These are phyloP conservation scores for Hoplias malabaricus DNA, from an alignment of 2,113 vertebrate species.

Conservation along the genomic window DNA sequence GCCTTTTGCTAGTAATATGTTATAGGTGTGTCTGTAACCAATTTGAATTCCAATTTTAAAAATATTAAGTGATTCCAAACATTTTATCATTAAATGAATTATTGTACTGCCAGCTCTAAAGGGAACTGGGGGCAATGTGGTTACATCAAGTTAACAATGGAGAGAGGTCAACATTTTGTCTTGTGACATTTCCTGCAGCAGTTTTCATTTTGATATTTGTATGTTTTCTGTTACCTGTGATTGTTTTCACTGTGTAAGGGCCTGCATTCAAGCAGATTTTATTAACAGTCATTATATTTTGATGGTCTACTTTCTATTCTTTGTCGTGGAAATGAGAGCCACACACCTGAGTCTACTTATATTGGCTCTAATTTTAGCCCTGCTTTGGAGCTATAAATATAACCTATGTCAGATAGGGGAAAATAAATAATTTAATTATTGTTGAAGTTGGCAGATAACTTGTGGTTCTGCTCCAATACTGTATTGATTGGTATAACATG, in stretches of 20 bases:
- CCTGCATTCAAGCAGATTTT: not conserved
- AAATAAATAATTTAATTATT: not conserved
- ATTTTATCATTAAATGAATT: no score
- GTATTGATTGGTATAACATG: not conserved
- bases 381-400: not conserved
- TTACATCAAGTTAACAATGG: no score
- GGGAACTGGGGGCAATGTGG: no score
- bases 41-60: no score
- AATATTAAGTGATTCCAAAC: no score
- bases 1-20: no score
- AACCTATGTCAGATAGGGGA: not conserved
- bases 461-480: not conserved
- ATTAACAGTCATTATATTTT: not conserved
- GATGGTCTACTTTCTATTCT: not conserved
- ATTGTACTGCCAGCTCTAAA: not conserved
- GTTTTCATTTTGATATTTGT: not conserved
- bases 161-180: no score
- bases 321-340: conserved; percentile 1
- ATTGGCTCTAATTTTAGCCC: not conserved
- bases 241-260: not conserved
- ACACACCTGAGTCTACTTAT: not conserved
- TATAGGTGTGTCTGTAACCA: no score
- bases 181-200: no score
- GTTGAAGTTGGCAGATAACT: not conserved
- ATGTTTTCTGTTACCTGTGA: not conserved